A percentile compares a stretch with the other conserved stretches of the same genome.
phyloP scores from a whole-genome alignment of 1,140 invertebrate genomes.

The Drosophila orena region DNA sequence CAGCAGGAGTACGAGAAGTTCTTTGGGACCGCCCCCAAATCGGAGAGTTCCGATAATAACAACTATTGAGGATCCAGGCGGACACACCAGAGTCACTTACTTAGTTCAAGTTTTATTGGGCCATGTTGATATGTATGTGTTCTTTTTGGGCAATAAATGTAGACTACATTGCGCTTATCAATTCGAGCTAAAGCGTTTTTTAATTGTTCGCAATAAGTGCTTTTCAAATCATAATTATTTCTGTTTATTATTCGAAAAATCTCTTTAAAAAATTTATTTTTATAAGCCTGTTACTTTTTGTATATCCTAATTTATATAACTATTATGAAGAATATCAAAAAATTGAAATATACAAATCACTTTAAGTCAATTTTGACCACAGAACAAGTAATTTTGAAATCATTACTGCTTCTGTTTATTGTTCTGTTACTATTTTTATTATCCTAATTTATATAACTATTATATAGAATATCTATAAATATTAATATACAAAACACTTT shows the following conservation, averaged over 20 bases:
- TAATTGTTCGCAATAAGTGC: background rate
- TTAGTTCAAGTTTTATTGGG: conserved; percentile 78
- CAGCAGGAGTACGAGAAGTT: conserved; percentile 82
- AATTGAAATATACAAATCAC: too few species aligned
- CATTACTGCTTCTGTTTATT: background rate
- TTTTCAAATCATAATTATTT: too few species aligned
- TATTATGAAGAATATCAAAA: too few species aligned
- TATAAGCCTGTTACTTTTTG: too few species aligned
- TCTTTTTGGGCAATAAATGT: conserved; percentile 51
- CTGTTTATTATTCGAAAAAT: too few species aligned
- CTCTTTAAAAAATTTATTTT: too few species aligned
- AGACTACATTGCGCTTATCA: conserved; percentile 15
- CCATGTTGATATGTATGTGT: conserved; percentile 56
- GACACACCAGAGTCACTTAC: conserved; percentile 20
- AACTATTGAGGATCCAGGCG: conserved; percentile 41
- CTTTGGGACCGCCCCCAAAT: conserved; percentile 67
- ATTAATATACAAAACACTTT: too few species aligned
- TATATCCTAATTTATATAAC: too few species aligned
- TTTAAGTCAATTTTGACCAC: too few species aligned
- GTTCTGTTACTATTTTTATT: too few species aligned
- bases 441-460: background rate
- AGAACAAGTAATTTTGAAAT: too few species aligned
- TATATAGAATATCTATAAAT: too few species aligned
- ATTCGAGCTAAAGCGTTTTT: background rate
- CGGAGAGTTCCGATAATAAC: conserved; percentile 63